phyloP scores from a whole-genome alignment of 2,888 invertebrate species.

The Hedya salicella region DNA sequence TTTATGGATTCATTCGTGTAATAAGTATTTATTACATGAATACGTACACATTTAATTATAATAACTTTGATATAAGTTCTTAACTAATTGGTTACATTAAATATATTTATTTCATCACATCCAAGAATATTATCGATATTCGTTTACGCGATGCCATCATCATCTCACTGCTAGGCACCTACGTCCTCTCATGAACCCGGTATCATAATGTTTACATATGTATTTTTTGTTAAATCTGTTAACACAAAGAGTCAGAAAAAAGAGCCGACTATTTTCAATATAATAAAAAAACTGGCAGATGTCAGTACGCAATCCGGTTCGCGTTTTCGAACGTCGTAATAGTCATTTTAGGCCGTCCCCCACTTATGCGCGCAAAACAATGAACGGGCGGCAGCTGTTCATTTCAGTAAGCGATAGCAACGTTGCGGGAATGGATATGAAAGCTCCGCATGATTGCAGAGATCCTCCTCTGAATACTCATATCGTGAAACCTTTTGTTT shows the following conservation, averaged over 20 bases:
- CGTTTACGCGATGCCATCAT: too few relatives aligned
- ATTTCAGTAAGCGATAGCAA: conserved; percentile 68
- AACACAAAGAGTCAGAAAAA: neutral
- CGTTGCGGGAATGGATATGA: conserved; percentile 60
- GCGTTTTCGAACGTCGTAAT: conserved; percentile 51
- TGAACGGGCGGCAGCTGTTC: conserved; percentile 67
- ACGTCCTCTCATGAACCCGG: too few relatives aligned
- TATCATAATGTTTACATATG: too few relatives aligned
- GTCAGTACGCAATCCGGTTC: conserved; percentile 35
- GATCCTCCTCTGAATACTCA: conserved; percentile 59
- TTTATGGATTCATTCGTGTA: too few relatives aligned
- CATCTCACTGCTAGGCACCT: too few relatives aligned
- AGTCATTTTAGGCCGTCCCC: conserved; percentile 56
- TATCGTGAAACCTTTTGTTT: conserved; percentile 65
- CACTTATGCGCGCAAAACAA: conserved; percentile 65
- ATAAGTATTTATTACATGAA: too few relatives aligned
- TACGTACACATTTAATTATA: too few relatives aligned
- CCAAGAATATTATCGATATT: too few relatives aligned
- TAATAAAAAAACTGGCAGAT: conserved; percentile 12
- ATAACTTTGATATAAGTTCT: too few relatives aligned
- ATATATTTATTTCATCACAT: too few relatives aligned
- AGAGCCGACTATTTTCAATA: conserved; percentile 23
- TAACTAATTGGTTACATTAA: too few relatives aligned
- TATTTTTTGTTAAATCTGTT: too few relatives aligned
- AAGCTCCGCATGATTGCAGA: conserved; percentile 65